Percentiles rank a stretch among this genome's conserved stretches.
Evolutionary conservation across 2,888 invertebrate genomes (phyloP).

Genomic region (Caenorhabditis macrosperma): DNA sequence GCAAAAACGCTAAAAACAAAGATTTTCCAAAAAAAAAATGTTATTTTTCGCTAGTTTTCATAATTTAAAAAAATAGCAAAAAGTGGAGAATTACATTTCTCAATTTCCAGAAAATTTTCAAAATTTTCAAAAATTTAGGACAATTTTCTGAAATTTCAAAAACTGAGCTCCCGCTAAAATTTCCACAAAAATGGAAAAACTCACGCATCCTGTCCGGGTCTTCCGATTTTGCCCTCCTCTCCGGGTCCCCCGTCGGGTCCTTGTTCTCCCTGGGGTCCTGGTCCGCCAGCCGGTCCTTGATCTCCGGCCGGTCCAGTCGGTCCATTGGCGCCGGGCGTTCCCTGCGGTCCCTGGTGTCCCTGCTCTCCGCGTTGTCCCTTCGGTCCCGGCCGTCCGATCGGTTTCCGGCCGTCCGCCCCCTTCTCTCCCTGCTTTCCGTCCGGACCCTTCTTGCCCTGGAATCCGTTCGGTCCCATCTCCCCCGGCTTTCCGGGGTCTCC

Average conservation of each 20-base stretch:
- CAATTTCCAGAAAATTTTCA: no score
- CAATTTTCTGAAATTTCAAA: background rate
- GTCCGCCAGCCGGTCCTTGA: slow-evolving; percentile 60
- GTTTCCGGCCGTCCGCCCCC: slow-evolving; percentile 63
- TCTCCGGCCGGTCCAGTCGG: slow-evolving; percentile 56
- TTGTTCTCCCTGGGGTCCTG: slow-evolving; percentile 54
- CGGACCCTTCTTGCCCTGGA: slow-evolving; percentile 59
- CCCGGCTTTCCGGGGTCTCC: slow-evolving; percentile 70
- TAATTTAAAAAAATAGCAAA: background rate
- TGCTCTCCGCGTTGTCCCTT: slow-evolving; percentile 62
- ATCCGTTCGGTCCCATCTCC: slow-evolving; percentile 62
- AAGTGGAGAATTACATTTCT: no score
- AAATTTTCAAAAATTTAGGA: background rate
- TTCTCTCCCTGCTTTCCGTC: slow-evolving; percentile 64
- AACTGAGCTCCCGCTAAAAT: background rate
- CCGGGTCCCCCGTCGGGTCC: slow-evolving; percentile 62
- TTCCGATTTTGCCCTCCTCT: slow-evolving; percentile 60
- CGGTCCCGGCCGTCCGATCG: slow-evolving; percentile 63
- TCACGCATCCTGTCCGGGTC: slow-evolving; percentile 63
- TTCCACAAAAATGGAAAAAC: background rate
- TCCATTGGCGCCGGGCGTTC: slow-evolving; percentile 57
- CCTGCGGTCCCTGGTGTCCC: slow-evolving; percentile 61
- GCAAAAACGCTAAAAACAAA: no score
- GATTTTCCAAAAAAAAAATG: background rate
- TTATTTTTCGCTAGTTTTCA: background rate